These are phyloP conservation scores for Chelon labrosus DNA, from an alignment of 2,797 vertebrate genomes.

Conservation along the genomic window DNA sequence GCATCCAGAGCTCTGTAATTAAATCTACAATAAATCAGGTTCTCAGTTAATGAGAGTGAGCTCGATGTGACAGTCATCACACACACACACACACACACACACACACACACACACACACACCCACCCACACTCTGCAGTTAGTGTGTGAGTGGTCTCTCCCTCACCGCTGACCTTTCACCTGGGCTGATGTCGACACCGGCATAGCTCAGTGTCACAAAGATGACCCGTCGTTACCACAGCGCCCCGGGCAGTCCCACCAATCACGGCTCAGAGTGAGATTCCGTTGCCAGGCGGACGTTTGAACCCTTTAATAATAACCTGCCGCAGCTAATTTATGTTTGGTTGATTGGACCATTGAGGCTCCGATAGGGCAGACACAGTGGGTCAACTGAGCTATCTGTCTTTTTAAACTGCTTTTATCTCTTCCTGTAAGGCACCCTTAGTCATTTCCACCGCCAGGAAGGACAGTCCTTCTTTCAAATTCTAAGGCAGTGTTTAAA, in stretches of 20 bases:
- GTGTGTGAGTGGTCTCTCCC: slow-evolving; percentile 41
- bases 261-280: slow-evolving; percentile 57
- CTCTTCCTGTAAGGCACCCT: slow-evolving; percentile 46
- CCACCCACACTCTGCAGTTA: slow-evolving; percentile 32
- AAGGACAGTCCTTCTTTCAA: slow-evolving; percentile 20
- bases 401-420: slow-evolving; percentile 66
- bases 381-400: slow-evolving; percentile 64
- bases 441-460: slow-evolving; percentile 20
- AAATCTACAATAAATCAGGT: slow-evolving; percentile 79
- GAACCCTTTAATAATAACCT: slow-evolving; percentile 74
- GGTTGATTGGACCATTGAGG: slow-evolving; percentile 69
- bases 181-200: slow-evolving; percentile 53
- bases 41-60: slow-evolving; percentile 76
- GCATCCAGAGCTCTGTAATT: slow-evolving; percentile 70
- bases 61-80: slow-evolving; percentile 68
- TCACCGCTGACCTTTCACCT: slow-evolving; percentile 72
- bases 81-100: slow-evolving; percentile 28
- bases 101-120: slow-evolving; percentile 25
- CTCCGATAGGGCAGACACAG: slow-evolving; percentile 33
- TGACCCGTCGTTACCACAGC: slow-evolving; percentile 73
- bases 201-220: slow-evolving; percentile 72
- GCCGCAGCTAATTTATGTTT: slow-evolving; percentile 76
- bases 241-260: slow-evolving; percentile 75
- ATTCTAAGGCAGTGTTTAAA: slow-evolving; percentile 22
- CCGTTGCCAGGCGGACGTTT: slow-evolving; percentile 72